Conservation (phyloP, 1,140 invertebrate genomes). For the Caerostris extrusa region DNA sequence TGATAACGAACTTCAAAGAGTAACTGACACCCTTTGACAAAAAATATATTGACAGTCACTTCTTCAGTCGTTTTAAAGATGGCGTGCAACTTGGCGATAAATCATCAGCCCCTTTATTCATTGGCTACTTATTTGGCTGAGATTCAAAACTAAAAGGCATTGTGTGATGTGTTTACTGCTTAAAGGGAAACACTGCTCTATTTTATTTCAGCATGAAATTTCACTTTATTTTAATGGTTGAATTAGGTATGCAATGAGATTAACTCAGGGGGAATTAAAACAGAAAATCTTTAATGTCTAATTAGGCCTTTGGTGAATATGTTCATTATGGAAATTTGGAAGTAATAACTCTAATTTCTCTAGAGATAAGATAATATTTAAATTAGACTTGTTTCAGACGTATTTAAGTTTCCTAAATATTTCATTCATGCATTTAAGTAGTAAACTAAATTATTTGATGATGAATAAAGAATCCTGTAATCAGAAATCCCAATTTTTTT, state of each 20-base stretch:
- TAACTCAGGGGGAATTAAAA: background rate
- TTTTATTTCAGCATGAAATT: background rate
- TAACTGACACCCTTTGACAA: background rate
- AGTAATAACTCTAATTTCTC: background rate
- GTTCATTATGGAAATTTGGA: slow-evolving; percentile 3
- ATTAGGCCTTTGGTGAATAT: background rate
- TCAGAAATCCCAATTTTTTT: too few relatives aligned
- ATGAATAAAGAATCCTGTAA: too few relatives aligned
- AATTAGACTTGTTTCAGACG: too few relatives aligned
- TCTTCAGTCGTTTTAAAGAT: background rate
- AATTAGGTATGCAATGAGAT: slow-evolving; percentile 1
- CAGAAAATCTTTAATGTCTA: background rate
- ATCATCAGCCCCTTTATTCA: background rate
- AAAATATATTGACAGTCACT: background rate
- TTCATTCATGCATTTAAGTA: too few relatives aligned
- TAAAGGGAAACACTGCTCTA: background rate
- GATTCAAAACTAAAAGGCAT: background rate
- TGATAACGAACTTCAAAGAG: background rate
- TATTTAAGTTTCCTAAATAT: too few relatives aligned
- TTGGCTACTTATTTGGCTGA: background rate
- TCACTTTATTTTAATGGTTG: background rate
- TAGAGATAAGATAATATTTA: background rate
- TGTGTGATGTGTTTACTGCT: slow-evolving; percentile 5
- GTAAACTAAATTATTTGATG: too few relatives aligned
- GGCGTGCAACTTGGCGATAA: slow-evolving; percentile 11